Percentiles rank a stretch among this genome's conserved stretches.
Conservation (phyloP, 2,113 vertebrate species). For the Tragelaphus scriptus region DNA sequence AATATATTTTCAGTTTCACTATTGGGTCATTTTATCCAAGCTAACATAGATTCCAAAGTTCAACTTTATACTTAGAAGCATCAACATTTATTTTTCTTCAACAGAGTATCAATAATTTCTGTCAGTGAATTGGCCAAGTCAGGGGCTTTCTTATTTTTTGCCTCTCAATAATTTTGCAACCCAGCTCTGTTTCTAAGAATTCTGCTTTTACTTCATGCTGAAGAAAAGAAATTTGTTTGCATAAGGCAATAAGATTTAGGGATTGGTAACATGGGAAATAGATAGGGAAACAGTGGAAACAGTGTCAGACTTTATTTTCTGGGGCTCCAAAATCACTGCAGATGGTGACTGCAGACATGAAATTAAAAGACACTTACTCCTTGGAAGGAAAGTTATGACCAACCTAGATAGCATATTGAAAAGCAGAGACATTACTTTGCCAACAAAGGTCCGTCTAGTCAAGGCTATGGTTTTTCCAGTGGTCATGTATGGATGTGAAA, state of each 20-base stretch:
- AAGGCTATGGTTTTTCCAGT: too few species aligned
- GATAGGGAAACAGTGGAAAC: background rate
- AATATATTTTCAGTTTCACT: background rate
- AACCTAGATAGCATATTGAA: too few species aligned
- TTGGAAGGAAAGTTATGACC: too few species aligned
- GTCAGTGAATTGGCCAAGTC: background rate
- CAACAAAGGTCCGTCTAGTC: too few species aligned
- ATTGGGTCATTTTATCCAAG: background rate
- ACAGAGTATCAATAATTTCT: background rate
- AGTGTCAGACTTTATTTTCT: background rate
- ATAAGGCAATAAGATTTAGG: background rate
- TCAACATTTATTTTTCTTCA: background rate
- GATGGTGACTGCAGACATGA: too few species aligned
- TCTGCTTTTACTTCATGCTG: background rate
- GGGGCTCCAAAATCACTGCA: too few species aligned
- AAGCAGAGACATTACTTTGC: too few species aligned
- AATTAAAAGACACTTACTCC: too few species aligned
- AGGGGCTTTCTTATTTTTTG: background rate
- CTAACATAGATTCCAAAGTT: background rate
- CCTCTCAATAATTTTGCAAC: background rate
- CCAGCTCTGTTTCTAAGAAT: background rate
- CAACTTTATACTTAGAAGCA: background rate
- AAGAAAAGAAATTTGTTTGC: background rate
- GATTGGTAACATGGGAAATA: conserved; percentile 2
- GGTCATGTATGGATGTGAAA: too few species aligned